A percentile compares a stretch with the other conserved stretches of the same genome.
These are phyloP conservation scores for Numida meleagris DNA, from an alignment of 2,113 vertebrate genomes.

Conservation along the genomic window DNA sequence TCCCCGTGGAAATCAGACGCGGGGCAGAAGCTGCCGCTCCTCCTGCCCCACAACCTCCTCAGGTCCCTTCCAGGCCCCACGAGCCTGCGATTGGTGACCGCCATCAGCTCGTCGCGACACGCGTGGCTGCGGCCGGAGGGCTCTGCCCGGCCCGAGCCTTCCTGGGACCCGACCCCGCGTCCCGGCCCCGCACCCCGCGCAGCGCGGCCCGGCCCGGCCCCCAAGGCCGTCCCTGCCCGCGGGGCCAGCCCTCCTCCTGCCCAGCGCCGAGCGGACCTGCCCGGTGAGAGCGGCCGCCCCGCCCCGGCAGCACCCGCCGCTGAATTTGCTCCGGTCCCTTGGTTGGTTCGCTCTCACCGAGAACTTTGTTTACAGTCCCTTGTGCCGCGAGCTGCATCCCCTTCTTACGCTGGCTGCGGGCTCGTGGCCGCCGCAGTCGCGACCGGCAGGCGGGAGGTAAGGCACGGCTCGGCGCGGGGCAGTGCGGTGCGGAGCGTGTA, in stretches of 20 bases:
- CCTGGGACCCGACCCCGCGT: too few species aligned
- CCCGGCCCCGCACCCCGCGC: too few species aligned
- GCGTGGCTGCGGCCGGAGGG: too few species aligned
- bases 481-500: not conserved
- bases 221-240: not conserved
- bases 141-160: too few species aligned
- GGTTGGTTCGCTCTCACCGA: constrained; percentile 35
- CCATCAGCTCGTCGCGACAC: too few species aligned
- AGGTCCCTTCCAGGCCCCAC: too few species aligned
- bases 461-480: not conserved
- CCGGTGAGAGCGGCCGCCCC: not conserved
- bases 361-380: constrained; percentile 79
- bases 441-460: constrained; percentile 76
- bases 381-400: constrained; percentile 60
- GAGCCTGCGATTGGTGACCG: too few species aligned
- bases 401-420: constrained; percentile 7
- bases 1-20: not conserved
- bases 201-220: not conserved
- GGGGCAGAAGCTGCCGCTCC: too few species aligned
- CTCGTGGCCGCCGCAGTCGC: constrained; percentile 53
- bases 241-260: not conserved
- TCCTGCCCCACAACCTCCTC: too few species aligned
- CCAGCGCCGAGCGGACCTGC: not conserved
- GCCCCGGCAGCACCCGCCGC: not conserved
- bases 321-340: constrained; percentile 78